Conservation (phyloP, 2,113 vertebrate species). For the Bubo blakistoni region DNA sequence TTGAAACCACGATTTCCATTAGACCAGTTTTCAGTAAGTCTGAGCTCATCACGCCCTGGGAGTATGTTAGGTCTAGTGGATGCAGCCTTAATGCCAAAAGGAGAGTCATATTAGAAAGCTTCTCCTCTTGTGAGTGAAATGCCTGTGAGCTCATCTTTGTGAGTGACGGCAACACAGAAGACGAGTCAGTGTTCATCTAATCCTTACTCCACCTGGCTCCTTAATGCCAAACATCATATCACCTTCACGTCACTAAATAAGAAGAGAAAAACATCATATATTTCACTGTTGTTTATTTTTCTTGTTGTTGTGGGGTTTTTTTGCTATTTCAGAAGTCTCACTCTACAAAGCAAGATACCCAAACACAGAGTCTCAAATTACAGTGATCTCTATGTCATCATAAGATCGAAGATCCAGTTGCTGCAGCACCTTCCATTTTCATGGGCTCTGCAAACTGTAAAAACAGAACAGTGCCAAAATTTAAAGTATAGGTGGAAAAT, state of each 20-base stretch:
- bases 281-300: background rate
- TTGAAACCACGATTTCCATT: slow-evolving; percentile 20
- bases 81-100: background rate
- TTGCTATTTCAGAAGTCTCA: background rate
- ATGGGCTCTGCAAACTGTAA: background rate
- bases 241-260: background rate
- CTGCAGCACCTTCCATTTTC: background rate
- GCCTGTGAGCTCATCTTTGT: background rate
- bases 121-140: background rate
- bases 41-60: background rate
- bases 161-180: background rate
- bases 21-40: background rate
- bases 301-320: background rate
- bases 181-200: background rate
- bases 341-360: background rate
- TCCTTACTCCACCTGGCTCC: background rate
- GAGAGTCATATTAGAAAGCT: background rate
- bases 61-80: background rate
- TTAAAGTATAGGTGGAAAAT: background rate
- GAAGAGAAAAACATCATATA: background rate
- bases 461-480: background rate
- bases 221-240: background rate
- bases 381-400: rapidly evolving
- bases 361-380: background rate
- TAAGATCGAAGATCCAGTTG: background rate